Evolutionary conservation across 2,888 invertebrate genomes (phyloP).

Genomic region (Hedya salicella): DNA sequence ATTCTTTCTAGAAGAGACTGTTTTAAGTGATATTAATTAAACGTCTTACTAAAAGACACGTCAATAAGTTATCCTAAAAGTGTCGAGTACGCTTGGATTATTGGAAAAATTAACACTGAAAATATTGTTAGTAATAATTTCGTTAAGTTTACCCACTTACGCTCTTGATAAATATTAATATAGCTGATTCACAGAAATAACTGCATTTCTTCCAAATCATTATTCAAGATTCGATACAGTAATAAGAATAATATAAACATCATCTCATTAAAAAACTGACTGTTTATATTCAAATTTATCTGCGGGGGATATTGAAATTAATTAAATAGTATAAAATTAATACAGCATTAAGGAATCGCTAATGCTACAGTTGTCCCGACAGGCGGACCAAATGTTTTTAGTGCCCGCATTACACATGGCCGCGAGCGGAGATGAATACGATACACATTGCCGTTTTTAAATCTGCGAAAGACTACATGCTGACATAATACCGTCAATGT

Average conservation of each 20-base stretch:
- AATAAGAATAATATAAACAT: constrained; percentile 31
- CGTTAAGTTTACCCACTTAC: not conserved
- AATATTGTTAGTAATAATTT: no score
- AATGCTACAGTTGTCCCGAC: constrained; percentile 24
- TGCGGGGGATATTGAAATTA: constrained; percentile 24
- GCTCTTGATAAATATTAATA: not conserved
- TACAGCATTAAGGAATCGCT: constrained; percentile 21
- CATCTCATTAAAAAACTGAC: constrained; percentile 18
- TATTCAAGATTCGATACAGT: constrained; percentile 13
- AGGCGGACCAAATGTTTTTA: constrained; percentile 48
- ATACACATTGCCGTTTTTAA: no score
- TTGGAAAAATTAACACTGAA: no score
- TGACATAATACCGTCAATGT: no score
- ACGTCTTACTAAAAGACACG: no score
- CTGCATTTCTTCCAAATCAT: constrained; percentile 13
- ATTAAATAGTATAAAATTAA: constrained; percentile 33
- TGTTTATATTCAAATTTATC: constrained; percentile 30
- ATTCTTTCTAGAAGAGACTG: no score
- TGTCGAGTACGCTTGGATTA: no score
- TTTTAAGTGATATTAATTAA: no score
- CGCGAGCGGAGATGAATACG: no score
- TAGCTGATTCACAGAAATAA: constrained; percentile 6
- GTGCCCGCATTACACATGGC: no score
- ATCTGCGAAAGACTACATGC: no score
- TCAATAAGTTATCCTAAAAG: no score